A percentile compares a stretch with the other conserved stretches of the same genome.
Evolutionary conservation across 1,140 invertebrate species (phyloP).

Genomic region (Chironomus tepperi): DNA sequence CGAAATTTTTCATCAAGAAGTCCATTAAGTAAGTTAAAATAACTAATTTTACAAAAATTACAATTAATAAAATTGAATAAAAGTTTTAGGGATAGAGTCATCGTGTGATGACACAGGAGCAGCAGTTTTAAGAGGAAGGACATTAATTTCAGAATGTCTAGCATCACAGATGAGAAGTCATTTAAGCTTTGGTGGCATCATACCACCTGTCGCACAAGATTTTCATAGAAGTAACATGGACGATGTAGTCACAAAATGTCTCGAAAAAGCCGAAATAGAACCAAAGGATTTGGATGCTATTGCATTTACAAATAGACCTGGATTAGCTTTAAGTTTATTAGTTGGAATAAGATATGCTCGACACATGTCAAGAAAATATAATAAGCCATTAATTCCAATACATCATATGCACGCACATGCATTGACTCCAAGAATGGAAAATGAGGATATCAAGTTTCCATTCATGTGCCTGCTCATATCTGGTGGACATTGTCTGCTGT

Average conservation of each 20-base stretch:
- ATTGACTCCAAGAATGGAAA: constrained; percentile 69
- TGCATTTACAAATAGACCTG: constrained; percentile 83
- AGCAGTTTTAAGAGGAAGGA: constrained; percentile 65
- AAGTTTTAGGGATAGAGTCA: constrained; percentile 84
- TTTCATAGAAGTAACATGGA: constrained; percentile 76
- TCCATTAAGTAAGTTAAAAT: neutral
- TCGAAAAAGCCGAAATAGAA: constrained; percentile 53
- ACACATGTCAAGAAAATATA: constrained; percentile 55
- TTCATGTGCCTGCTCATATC: constrained; percentile 84
- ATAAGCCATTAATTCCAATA: constrained; percentile 86
- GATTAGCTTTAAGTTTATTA: constrained; percentile 64
- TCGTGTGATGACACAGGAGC: constrained; percentile 96
- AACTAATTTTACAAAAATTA: neutral
- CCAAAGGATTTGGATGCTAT: constrained; percentile 79
- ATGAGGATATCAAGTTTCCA: constrained; percentile 64
- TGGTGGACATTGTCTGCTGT: constrained; percentile 83
- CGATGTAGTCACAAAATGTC: constrained; percentile 56
- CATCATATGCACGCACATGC: constrained; percentile 99
- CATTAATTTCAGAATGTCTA: constrained; percentile 68
- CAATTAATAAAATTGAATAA: neutral
- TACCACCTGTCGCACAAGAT: constrained; percentile 73
- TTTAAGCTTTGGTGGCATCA: constrained; percentile 80
- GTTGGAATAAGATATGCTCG: constrained; percentile 82
- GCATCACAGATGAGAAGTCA: constrained; percentile 68
- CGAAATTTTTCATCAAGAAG: neutral